phyloP scores from a whole-genome alignment of 2,113 vertebrate genomes.

The Neofelis nebulosa region DNA sequence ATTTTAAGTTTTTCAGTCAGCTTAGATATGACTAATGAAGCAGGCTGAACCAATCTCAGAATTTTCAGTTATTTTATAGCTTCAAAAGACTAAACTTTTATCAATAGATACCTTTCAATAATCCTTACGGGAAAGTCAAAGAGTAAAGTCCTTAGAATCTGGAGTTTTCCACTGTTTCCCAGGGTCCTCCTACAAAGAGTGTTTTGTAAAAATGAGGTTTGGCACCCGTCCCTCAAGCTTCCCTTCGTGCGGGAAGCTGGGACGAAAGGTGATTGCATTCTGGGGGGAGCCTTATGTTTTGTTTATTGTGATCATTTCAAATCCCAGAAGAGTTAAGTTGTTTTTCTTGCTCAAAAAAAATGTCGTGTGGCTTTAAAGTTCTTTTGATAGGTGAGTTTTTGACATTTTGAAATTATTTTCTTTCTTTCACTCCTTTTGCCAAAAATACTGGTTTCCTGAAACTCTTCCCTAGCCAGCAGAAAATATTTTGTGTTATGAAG shows the following conservation, averaged over 20 bases:
- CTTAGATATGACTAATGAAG: constrained; percentile 34
- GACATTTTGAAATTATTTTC: constrained; percentile 63
- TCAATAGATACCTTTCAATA: constrained; percentile 47
- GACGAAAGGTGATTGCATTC: constrained; percentile 31
- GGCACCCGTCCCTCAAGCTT: neutral
- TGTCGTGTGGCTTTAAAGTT: constrained; percentile 50
- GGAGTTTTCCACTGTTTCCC: constrained; percentile 42
- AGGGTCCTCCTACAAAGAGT: constrained; percentile 6
- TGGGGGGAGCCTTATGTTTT: constrained; percentile 32
- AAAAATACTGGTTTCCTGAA: constrained; percentile 62
- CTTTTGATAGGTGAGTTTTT: constrained; percentile 61
- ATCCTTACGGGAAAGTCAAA: constrained; percentile 43
- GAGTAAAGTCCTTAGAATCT: constrained; percentile 52
- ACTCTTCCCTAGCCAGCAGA: constrained; percentile 61
- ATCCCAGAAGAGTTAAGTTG: constrained; percentile 42
- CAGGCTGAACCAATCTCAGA: constrained; percentile 11
- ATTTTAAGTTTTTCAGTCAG: constrained; percentile 56
- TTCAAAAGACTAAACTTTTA: constrained; percentile 56
- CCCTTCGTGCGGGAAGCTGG: constrained; percentile 43
- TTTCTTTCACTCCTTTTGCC: constrained; percentile 51
- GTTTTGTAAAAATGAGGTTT: constrained; percentile 57
- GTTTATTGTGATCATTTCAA: constrained; percentile 43
- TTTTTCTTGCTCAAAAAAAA: constrained; percentile 60
- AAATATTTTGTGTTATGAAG: constrained; percentile 55
- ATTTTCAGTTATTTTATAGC: constrained; percentile 45